phyloP scores from a whole-genome alignment of 2,797 vertebrate genomes.

The Diplodus puntazzo region DNA sequence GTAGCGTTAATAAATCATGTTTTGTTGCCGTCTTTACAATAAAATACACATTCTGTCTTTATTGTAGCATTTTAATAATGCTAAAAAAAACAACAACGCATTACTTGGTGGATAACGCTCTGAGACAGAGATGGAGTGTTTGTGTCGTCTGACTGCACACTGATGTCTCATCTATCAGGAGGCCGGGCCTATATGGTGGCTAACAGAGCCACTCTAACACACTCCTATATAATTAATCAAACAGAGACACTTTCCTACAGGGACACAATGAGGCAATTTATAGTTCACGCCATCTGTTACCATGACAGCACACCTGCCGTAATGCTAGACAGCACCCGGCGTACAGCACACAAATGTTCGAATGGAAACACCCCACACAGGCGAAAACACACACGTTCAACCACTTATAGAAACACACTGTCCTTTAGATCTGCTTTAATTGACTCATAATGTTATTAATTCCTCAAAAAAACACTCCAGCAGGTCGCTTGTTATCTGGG shows the following conservation, averaged over 20 bases:
- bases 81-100: background rate
- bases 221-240: conserved; percentile 78
- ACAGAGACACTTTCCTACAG: conserved; percentile 70
- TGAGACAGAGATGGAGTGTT: conserved; percentile 37
- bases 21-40: background rate
- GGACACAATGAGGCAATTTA: conserved; percentile 79
- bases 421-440: conserved; percentile 13
- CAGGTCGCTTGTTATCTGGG: conserved; percentile 2
- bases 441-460: conserved; percentile 24
- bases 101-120: conserved; percentile 17
- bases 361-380: conserved; percentile 1
- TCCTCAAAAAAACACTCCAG: conserved; percentile 9
- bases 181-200: conserved; percentile 43
- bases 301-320: conserved; percentile 76
- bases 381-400: background rate
- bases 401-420: background rate
- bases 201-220: conserved; percentile 65
- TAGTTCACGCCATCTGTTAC: conserved; percentile 79
- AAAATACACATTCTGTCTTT: background rate
- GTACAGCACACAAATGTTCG: conserved; percentile 27
- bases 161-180: conserved; percentile 67
- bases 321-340: conserved; percentile 41
- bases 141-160: conserved; percentile 45
- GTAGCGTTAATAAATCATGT: too few relatives aligned
- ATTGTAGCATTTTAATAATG: conserved; percentile 8